Percentiles rank a stretch among this genome's conserved stretches.
phyloP scores from a whole-genome alignment of 1,140 invertebrate species.

The Stegodyphus dumicola region DNA sequence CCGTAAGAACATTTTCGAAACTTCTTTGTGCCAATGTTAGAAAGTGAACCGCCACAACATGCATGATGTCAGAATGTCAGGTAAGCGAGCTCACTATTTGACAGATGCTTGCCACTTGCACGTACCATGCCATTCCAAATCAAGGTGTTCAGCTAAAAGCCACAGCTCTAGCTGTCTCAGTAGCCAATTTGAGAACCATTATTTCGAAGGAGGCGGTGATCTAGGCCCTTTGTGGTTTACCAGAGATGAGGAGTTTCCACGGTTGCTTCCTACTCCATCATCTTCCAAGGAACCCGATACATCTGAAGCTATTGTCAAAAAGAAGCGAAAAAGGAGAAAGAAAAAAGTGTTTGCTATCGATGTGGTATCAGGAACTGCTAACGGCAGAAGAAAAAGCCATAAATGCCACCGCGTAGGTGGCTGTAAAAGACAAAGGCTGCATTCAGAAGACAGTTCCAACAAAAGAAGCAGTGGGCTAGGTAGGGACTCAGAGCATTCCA shows the following conservation, averaged over 20 bases:
- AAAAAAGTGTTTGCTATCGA: constrained; percentile 56
- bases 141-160: constrained; percentile 47
- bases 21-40: not conserved
- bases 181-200: constrained; percentile 29
- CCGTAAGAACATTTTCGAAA: not conserved
- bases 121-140: constrained; percentile 39
- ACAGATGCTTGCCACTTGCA: constrained; percentile 49
- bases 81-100: not conserved
- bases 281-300: constrained; percentile 17
- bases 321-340: constrained; percentile 19
- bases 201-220: constrained; percentile 35
- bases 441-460: constrained; percentile 60
- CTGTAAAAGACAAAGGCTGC: constrained; percentile 46
- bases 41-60: not conserved
- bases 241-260: constrained; percentile 38
- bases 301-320: not conserved
- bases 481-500: constrained; percentile 77
- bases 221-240: constrained; percentile 21
- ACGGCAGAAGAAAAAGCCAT: constrained; percentile 36
- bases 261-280: constrained; percentile 18
- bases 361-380: constrained; percentile 32
- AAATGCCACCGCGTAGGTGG: constrained; percentile 71
- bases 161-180: constrained; percentile 54
- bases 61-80: constrained; percentile 8
- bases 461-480: constrained; percentile 46